A percentile compares a stretch with the other conserved stretches of the same genome.
Conservation (phyloP, 2,113 vertebrate genomes). For the Tympanuchus pallidicinctus region DNA sequence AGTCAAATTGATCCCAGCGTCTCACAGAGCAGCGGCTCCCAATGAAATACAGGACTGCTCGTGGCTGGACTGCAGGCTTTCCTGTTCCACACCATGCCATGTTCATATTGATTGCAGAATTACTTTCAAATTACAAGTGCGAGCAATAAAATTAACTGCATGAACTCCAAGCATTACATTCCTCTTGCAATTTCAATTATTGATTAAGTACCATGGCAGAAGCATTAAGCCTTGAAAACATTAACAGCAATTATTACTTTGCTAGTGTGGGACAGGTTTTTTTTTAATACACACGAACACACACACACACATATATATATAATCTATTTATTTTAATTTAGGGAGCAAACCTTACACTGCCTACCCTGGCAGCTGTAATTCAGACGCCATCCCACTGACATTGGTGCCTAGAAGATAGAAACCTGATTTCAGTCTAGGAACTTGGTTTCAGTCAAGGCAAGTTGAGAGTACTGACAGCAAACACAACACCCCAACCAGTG, state of each 20-base stretch:
- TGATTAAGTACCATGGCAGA: constrained; percentile 35
- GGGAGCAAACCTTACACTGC: neutral
- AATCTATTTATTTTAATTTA: neutral
- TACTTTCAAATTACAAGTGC: constrained; percentile 65
- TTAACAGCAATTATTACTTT: constrained; percentile 21
- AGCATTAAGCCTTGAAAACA: constrained; percentile 27
- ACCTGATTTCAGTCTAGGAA: neutral
- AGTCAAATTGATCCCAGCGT: neutral
- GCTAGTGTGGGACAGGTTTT: neutral
- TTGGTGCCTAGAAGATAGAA: neutral
- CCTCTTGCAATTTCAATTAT: constrained; percentile 63
- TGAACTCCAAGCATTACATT: constrained; percentile 50
- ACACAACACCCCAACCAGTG: neutral
- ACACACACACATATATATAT: too few relatives aligned
- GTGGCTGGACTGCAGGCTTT: neutral
- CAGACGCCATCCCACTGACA: neutral
- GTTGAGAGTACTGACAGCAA: neutral
- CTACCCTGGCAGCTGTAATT: neutral
- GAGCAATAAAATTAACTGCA: constrained; percentile 66
- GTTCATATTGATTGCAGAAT: constrained; percentile 61
- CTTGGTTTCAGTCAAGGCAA: neutral
- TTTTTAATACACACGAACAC: too few relatives aligned
- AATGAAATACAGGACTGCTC: neutral
- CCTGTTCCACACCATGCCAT: neutral
- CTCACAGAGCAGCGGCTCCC: neutral